These are phyloP conservation scores for Melopsittacus undulatus DNA, from an alignment of 2,797 vertebrate species.

Conservation along the genomic window DNA sequence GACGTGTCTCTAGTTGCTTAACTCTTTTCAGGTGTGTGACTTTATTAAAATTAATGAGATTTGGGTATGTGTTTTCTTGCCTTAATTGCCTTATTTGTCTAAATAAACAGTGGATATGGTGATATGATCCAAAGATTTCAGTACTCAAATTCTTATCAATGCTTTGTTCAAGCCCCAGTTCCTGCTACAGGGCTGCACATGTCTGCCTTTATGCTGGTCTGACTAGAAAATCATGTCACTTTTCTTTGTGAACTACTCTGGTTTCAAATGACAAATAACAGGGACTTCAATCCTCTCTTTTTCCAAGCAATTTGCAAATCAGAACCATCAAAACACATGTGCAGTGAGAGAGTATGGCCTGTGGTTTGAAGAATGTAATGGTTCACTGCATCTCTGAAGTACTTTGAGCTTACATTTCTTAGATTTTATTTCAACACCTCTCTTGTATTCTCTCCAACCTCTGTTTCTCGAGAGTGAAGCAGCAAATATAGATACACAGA, in stretches of 20 bases:
- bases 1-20: background rate
- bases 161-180: background rate
- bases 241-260: conserved; percentile 20
- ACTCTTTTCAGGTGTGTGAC: background rate
- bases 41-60: background rate
- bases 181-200: background rate
- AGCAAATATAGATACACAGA: background rate
- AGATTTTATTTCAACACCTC: conserved; percentile 15
- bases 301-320: conserved; percentile 68
- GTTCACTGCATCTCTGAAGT: conserved; percentile 36
- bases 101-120: background rate
- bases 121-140: background rate
- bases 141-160: background rate
- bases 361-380: conserved; percentile 13
- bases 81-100: background rate
- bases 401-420: conserved; percentile 8
- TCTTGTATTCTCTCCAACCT: background rate
- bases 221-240: conserved; percentile 14
- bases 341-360: conserved; percentile 5
- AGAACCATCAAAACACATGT: conserved; percentile 29
- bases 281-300: conserved; percentile 43
- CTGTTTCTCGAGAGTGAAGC: background rate
- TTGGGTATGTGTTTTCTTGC: background rate
- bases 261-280: conserved; percentile 49
- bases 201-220: background rate